Base-by-base conservation (phyloP, 2,113 vertebrate genomes). In the Pungitius pungitius region DNA sequence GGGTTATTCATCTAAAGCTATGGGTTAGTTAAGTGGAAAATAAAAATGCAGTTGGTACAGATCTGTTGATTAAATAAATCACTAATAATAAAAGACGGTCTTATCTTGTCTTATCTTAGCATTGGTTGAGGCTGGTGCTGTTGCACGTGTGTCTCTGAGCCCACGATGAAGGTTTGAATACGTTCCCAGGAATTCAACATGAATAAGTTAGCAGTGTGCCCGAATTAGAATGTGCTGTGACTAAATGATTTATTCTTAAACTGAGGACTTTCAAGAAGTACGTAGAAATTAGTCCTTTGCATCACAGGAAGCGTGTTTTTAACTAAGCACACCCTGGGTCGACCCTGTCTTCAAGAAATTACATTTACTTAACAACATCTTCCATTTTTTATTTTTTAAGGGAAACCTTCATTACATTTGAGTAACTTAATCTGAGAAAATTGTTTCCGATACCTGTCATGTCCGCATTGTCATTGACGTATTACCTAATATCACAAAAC, bases 201-300 rank as follows among this genome's bases (percentile, higher is more conserved):
- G 57, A 69, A 55, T 40, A 57, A 72, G 72, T 72, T 51, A 64
- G 56, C 35, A 51, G 47, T n/a, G 54, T 66, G 27, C 35, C 33
- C 39, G 45, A 35, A 57, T 43, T 9, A n/a, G n/a, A 33, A 12
- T 17, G 45, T 30, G 47, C 39, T 14, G 57, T 45, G 33, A 58
- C 56, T 47, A 26, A 30, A 24, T 35, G 8, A 61, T 61, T 27
- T 62, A 27, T n/a, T 54, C 15, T 9, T 24, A 14, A 10, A 47
- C 18, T 63, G 1, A 43, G 40, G 60, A 45, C 60, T 27, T 26
- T 45, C 22, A 18, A 26, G 8, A 17, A 68, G 56, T 22, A 56
- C 14, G 39, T 68, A n/a, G 35, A 57, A 42, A 57, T 14, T 49
- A 18, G 33, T 58, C 1, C 35, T 26, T 4, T 49, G n/a, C 18